Conservation (phyloP, 1,140 invertebrate genomes). For the Hyles euphorbiae region DNA sequence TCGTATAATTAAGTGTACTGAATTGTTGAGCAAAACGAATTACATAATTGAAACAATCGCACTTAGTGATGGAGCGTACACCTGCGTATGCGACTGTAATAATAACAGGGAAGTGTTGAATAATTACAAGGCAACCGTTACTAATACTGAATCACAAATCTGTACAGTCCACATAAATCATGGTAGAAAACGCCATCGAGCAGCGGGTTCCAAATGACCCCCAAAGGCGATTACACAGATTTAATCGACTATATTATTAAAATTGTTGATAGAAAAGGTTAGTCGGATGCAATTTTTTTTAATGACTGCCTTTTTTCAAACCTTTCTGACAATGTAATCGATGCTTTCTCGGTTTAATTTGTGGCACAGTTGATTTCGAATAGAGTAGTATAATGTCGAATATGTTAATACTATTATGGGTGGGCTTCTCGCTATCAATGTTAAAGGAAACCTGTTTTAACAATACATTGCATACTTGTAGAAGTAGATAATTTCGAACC, state of each 20-base stretch:
- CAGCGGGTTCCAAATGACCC: constrained; percentile 10
- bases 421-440: too few species aligned
- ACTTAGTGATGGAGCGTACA: neutral
- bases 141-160: constrained; percentile 33
- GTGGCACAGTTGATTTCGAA: too few species aligned
- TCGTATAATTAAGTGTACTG: neutral
- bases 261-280: neutral
- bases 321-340: too few species aligned
- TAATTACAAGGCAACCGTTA: constrained; percentile 40
- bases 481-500: too few species aligned
- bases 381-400: too few species aligned
- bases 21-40: neutral
- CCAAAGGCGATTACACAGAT: constrained; percentile 15
- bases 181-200: constrained; percentile 34
- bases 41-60: constrained; percentile 9
- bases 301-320: constrained; percentile 5
- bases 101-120: constrained; percentile 36
- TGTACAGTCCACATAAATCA: constrained; percentile 26
- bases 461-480: too few species aligned
- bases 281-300: constrained; percentile 6
- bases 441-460: too few species aligned
- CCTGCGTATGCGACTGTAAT: constrained; percentile 8
- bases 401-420: too few species aligned
- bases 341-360: too few species aligned
- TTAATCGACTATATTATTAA: constrained; percentile 10